Base-by-base conservation (phyloP, 2,888 invertebrate species). In the Muscina levida region DNA sequence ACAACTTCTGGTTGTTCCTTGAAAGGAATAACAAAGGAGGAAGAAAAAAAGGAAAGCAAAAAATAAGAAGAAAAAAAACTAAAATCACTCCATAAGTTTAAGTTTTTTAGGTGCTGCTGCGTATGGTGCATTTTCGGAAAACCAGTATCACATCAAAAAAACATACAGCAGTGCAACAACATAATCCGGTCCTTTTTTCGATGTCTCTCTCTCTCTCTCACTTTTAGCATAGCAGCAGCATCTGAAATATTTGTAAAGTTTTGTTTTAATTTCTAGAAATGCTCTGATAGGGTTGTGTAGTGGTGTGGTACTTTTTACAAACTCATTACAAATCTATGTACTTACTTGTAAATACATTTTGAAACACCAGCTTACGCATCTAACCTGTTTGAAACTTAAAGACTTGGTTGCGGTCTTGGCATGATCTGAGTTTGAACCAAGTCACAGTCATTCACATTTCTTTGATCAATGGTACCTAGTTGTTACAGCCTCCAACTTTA, bases 161-260 rank as follows among this genome's bases (percentile, higher is more conserved):
- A 66, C n/a, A 44, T 26, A 42, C 56, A 71, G 65, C 72, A 78
- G 75, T 78, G 65, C 67, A 78, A 78, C 82, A 78, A 75, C 82
- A 78, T 78, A 82, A 82, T 82, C 82, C 81, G 62, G 62, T 68
- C 46, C 31, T 65, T 72, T 70, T 78, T 70, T 68, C 53, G 73
- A 24, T 62, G 11, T n/a, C n/a, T 31, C 8, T 8, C 3, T 3
- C 3, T 19, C 51, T 59, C 10, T n/a, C 31, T 13, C n/a, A 1
- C 65, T 8, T 19, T 8, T 10, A 19, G 37, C 31, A 67, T 39
- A 53, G 59, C 37, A 22, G 62, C 8, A 22, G 39, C 22, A 11
- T 15, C 11, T 15, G 59, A 31, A 39, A 31, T 59, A 59, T 59
- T 59, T 59, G 59, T 62, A 42, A 42, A 22, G 42, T 62, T 62